Base-by-base conservation (phyloP, 2,797 vertebrate species). In the Chiroxiphia lanceolata region DNA sequence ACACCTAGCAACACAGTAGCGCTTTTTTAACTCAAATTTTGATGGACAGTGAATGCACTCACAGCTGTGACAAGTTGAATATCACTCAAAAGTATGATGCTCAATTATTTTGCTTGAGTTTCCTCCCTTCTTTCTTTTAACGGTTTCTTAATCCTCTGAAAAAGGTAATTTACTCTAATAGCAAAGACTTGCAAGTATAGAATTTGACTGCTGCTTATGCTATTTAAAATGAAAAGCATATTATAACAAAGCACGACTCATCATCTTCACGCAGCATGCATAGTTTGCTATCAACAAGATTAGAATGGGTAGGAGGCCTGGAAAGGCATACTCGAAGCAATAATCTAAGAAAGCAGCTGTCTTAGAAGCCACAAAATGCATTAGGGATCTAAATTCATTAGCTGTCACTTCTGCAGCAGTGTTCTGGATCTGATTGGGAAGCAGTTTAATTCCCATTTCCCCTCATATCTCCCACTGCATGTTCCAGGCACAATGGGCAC, bases 331-430 rank as follows among this genome's bases (percentile, higher is more conserved):
- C 21, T 61, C 3, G 3, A 91, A 95, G 90, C 47, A 83, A 71
- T 86, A 71, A 90, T 61, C 54, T 63, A 50, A 81, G 86, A 94
- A 94, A 93, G 69, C 72, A 94, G 79, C 79, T 87, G 47, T 80
- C 68, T 80, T 53, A 75, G 51, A 95, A 83, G 72, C 50, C 80
- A 96, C 80, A 94, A 83, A 95, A 95, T 26, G 42, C 80, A 90
- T 90, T 86, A 91, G 59, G 65, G 84, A 91, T 81, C 72, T 75
- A 91, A 93, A 93, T 86, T 86, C 69, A 94, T 91, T 88, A 90
- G 72, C 72, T 72, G 61, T 72, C 14, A 2, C 76, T 88, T 78
- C 83, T 94, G 61, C 21, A 88, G 21, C 68, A 68, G 22, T 6
- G 2, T 78, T 69, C 87, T 88, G 79, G 61, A 93, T 65, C 65